Evolutionary conservation across 2,888 invertebrate genomes (phyloP).

Genomic region (Cloeon dipterum): DNA sequence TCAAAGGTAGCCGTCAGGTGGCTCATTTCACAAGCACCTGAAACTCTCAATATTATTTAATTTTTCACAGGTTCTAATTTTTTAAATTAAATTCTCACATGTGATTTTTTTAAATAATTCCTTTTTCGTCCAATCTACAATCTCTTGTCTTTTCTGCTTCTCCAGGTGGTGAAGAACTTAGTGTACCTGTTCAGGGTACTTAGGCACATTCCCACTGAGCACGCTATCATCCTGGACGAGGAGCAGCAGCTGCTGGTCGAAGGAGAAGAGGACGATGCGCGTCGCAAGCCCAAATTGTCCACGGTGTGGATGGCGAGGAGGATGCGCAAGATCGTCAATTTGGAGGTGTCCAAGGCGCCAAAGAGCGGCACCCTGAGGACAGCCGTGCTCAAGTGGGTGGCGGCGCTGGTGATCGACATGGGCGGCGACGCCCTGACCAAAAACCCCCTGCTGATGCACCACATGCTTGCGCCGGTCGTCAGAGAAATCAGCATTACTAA

Average conservation of each 20-base stretch:
- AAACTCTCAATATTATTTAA: not conserved
- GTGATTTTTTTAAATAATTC: not conserved
- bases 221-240: slow-evolving; percentile 5
- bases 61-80: slow-evolving; percentile 1
- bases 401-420: slow-evolving; percentile 43
- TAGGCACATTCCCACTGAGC: slow-evolving; percentile 22
- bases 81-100: slow-evolving; percentile 3
- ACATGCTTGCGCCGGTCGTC: slow-evolving; percentile 50
- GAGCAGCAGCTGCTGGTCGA: too few species aligned
- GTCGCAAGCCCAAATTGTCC: slow-evolving; percentile 23
- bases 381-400: slow-evolving; percentile 32
- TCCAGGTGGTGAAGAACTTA: slow-evolving; percentile 39
- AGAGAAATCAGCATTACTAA: slow-evolving; percentile 47
- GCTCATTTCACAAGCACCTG: too few species aligned
- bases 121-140: not conserved
- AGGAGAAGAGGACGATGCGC: slow-evolving; percentile 16
- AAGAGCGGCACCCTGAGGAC: slow-evolving; percentile 44
- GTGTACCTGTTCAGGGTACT: slow-evolving; percentile 43
- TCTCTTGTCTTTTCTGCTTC: slow-evolving; percentile 7
- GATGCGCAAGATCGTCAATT: slow-evolving; percentile 49
- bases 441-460: slow-evolving; percentile 23
- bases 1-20: too few species aligned
- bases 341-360: slow-evolving; percentile 51
- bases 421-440: slow-evolving; percentile 26
- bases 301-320: slow-evolving; percentile 52